Evolutionary conservation across 2,113 vertebrate genomes (phyloP).

Genomic region (Telmatochromis sp.): DNA sequence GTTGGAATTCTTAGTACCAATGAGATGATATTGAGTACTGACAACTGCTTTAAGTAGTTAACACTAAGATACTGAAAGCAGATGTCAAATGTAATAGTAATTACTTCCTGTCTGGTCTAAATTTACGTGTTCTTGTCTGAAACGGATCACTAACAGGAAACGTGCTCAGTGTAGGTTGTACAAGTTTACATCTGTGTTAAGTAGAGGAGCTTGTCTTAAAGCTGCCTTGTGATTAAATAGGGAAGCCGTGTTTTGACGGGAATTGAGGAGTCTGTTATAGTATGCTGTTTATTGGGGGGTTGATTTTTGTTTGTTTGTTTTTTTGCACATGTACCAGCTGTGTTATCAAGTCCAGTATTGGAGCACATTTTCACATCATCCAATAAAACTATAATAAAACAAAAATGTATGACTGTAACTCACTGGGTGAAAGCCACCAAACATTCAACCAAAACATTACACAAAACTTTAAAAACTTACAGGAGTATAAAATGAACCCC

Average conservation of each 20-base stretch:
- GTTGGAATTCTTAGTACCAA: neutral
- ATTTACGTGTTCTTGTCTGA: neutral
- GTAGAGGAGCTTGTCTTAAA: fast-evolving
- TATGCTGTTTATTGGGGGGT: neutral
- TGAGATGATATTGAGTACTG: neutral
- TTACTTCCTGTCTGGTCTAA: neutral
- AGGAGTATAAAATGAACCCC: neutral
- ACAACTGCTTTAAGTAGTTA: neutral
- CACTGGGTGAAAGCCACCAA: fast-evolving
- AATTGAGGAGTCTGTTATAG: neutral
- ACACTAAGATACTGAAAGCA: neutral
- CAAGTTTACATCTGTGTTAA: neutral
- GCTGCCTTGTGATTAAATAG: neutral
- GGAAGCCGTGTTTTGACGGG: fast-evolving
- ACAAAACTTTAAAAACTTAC: neutral
- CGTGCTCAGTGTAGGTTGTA: neutral
- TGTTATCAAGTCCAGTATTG: neutral
- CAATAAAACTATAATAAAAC: neutral
- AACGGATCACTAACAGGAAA: neutral
- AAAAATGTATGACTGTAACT: neutral
- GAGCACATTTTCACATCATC: neutral
- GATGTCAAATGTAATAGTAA: neutral
- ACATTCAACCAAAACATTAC: neutral
- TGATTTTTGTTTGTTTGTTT: fast-evolving
- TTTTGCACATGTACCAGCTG: neutral